Evolutionary conservation across 2,797 vertebrate genomes (phyloP).

Genomic region (Typhlichthys eigenmanni): DNA sequence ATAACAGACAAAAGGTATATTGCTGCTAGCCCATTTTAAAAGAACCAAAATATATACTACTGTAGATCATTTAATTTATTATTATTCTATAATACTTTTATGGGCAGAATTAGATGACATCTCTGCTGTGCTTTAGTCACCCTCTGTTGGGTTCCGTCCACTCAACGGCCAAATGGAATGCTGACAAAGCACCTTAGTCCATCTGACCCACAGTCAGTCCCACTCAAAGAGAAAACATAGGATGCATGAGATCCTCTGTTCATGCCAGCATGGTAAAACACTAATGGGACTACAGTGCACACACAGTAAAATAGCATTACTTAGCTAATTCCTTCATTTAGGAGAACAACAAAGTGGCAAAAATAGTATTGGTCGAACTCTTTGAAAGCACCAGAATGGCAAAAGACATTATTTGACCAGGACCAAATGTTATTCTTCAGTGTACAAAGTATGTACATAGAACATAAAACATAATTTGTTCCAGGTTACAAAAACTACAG

Average conservation of each 20-base stretch:
- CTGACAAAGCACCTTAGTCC: conserved; percentile 67
- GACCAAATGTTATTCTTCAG: no score
- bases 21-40: neutral
- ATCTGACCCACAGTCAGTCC: conserved; percentile 66
- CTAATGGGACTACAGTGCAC: conserved; percentile 20
- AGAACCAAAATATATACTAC: neutral
- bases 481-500: no score
- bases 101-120: conserved; percentile 56
- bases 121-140: conserved; percentile 57
- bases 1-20: neutral
- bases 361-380: conserved; percentile 17
- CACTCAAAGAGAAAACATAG: conserved; percentile 42
- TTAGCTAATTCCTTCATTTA: conserved; percentile 20
- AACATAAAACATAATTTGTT: no score
- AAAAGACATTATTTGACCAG: neutral
- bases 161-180: conserved; percentile 61
- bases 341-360: neutral
- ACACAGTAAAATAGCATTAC: conserved; percentile 3
- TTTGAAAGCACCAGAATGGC: conserved; percentile 5
- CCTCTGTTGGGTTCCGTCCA: conserved; percentile 59
- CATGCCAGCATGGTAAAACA: conserved; percentile 14
- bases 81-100: neutral
- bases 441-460: no score
- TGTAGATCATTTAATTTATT: neutral
- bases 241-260: conserved; percentile 42